Base-by-base conservation (phyloP, 1,140 invertebrate species). In the Linepithema humile region DNA sequence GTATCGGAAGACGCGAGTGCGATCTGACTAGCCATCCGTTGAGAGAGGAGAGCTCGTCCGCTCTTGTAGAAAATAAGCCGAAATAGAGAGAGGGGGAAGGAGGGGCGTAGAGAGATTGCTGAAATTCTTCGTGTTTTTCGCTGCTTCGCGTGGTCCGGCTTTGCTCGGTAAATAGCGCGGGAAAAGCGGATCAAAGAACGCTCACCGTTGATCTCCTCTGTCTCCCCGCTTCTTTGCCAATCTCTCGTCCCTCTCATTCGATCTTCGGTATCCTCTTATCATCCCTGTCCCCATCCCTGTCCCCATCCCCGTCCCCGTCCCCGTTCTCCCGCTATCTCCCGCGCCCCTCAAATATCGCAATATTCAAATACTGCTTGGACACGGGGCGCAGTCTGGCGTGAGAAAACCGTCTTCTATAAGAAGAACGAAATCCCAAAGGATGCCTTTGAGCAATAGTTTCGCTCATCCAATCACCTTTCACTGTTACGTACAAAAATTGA, bases 321-420 rank as follows among this genome's bases (percentile, higher is more conserved):
- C 10, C 15, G 1, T 45, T 45, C 43, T 15, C n/a, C n/a, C 43
- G 43, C 43, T 45, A 9, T 9, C 10, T 45, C 43, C 9, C 43
- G n/a, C 20, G 15, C 32, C 48, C 26, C 48, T 20, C 45, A 59
- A 83, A 74, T 74, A 85, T 85, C 67, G 32, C 35, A 40, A 74
- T 73, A 83, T 85, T 85, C 78, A 83, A 82, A 83, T 83, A 73
- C 73, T 85, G 29, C 50, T 45, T 84, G 67, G 74, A 84, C 74
- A 73, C 38, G 55, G 62, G 50, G 59, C 20, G 55, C 64, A 84
- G 32, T 73, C 65, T 20, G 83, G 40, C 1, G 10, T 45, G 43
- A 15, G 69, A 10, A 17, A 65, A 26, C 43, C 9, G 9, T 12
- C 45, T 84, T 17, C 3, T 38, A 43, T 50, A 50, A 85, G 53